Percentiles rank a stretch among this genome's conserved stretches.
These are phyloP conservation scores for Exephanes ischioxanthus DNA, from an alignment of 2,888 invertebrate species.

Conservation along the genomic window DNA sequence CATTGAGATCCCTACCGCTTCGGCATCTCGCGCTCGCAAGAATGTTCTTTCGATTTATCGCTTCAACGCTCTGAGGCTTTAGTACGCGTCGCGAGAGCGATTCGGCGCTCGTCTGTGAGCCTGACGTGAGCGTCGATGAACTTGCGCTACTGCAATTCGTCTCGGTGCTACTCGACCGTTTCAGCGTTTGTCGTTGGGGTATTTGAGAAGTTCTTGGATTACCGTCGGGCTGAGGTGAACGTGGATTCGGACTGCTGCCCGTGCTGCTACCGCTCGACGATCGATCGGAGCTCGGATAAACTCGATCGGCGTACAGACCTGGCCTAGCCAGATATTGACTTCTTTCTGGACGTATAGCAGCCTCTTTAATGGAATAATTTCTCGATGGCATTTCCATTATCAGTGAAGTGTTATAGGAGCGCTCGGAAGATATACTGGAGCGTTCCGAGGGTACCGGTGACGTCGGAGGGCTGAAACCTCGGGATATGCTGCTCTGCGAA, in stretches of 20 bases:
- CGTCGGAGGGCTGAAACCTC: conserved; percentile 90
- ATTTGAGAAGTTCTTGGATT: conserved; percentile 74
- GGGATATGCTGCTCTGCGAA: conserved; percentile 92
- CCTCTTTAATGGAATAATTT: conserved; percentile 63
- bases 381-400: conserved; percentile 82
- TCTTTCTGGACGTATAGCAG: conserved; percentile 46
- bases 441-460: conserved; percentile 89
- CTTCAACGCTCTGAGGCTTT: conserved; percentile 93
- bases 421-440: conserved; percentile 84
- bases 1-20: conserved; percentile 92
- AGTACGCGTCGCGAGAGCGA: conserved; percentile 88
- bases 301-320: conserved; percentile 66
- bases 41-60: conserved; percentile 94
- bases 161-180: conserved; percentile 90
- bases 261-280: conserved; percentile 85
- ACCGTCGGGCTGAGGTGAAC: conserved; percentile 72
- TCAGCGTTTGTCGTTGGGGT: conserved; percentile 85
- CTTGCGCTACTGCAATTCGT: conserved; percentile 90
- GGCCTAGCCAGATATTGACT: conserved; percentile 59
- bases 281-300: conserved; percentile 79
- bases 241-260: conserved; percentile 67
- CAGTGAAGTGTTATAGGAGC: conserved; percentile 84
- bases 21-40: conserved; percentile 94
- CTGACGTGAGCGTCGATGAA: conserved; percentile 91
- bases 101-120: conserved; percentile 89